Base-by-base conservation (phyloP, 2,888 invertebrate genomes). In the Bhutanitis thaidina region DNA sequence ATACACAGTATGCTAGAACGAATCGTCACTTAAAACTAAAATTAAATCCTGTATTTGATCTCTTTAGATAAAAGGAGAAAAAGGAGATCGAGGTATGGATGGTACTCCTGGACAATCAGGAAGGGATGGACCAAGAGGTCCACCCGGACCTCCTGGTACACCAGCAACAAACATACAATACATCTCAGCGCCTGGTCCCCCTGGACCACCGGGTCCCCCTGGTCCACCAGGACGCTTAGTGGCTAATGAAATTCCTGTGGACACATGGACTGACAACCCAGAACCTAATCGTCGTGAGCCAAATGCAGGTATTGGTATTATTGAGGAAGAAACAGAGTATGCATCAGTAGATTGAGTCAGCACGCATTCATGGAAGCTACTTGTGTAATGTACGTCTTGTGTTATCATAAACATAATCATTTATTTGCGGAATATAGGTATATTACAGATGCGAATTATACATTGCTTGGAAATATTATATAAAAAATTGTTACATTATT, bases 161-260 rank as follows among this genome's bases (percentile, higher is more conserved):
- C 74, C 83, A 1, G 81, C 91, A 58, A 87, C 91, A 30, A 85
- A 80, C 50, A 85, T 91, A 48, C 91, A 93, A 63, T 95, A 93
- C 75, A 89, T 94, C 57, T 93, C 95, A 7, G 93, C 94, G 36
- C 93, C 95, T 0, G 96, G 96, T 0, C 92, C 93, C 0, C 93
- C 94, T 0, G 95, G 95, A 1, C 91, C 93, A 0, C 93, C 93
- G 0, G 77, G 75, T 1, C 60, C 73, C 0, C 68, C 77, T 7
- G 40, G 40, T 1, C 13, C 40, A 9, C 29, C 40, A 1, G 70
- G 61, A 2, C 62, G 67, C 38, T 72, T 64, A 46, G 30, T 27
- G n/a, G 64, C 71, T 10, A 79, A 79, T 58, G 79, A 82, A 64
- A 63, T 76, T 57, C 71, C 80, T 35, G 61, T 68, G 13, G 85